Evolutionary conservation across 2,888 invertebrate species (phyloP).

Genomic region (Elmis aenea): DNA sequence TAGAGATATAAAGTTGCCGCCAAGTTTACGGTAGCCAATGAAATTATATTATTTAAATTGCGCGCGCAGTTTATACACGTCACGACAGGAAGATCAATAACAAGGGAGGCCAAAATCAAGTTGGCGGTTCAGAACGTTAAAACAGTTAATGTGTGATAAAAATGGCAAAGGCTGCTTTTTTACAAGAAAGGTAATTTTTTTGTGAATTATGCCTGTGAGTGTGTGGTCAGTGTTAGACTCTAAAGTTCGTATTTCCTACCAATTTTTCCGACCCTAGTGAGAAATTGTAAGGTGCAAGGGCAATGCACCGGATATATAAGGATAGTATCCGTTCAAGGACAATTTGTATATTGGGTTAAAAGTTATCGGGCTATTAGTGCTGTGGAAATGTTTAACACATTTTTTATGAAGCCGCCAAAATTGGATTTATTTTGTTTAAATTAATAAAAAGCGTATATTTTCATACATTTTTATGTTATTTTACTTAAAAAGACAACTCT

Average conservation of each 20-base stretch:
- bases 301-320: constrained; percentile 22
- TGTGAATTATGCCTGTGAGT: constrained; percentile 14
- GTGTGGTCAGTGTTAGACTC: constrained; percentile 8
- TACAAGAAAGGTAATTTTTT: constrained; percentile 53
- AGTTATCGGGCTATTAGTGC: no score
- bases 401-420: no score
- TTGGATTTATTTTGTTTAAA: no score
- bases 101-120: constrained; percentile 37
- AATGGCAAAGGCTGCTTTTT: constrained; percentile 69
- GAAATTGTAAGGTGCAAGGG: constrained; percentile 18
- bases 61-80: constrained; percentile 34
- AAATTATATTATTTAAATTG: constrained; percentile 20
- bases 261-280: constrained; percentile 15
- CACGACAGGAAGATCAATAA: constrained; percentile 37
- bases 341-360: constrained; percentile 23
- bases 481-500: no score
- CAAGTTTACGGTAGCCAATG: constrained; percentile 33
- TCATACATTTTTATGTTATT: no score
- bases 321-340: constrained; percentile 17
- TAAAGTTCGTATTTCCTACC: constrained; percentile 26
- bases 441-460: no score
- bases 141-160: constrained; percentile 63
- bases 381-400: no score
- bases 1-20: constrained; percentile 40
- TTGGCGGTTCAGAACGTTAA: constrained; percentile 32